A percentile compares a stretch with the other conserved stretches of the same genome.
Conservation (phyloP, 53 echinoderm and acorn worm genomes). For the Astropecten irregularis region DNA sequence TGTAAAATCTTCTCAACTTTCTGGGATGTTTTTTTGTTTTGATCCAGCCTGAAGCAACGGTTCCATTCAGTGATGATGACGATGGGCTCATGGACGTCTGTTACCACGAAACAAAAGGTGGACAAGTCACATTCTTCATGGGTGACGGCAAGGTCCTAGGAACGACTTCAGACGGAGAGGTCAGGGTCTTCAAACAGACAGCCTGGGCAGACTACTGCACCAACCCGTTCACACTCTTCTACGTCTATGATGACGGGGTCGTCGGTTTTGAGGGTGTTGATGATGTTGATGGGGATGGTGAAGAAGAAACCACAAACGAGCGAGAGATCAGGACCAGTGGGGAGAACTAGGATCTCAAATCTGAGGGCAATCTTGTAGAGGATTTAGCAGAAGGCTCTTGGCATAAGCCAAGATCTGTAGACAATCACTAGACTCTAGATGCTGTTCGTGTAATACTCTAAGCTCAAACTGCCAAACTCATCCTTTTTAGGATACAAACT, state of each 20-base stretch:
- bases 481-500: no score
- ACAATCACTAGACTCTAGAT: no score
- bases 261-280: no score
- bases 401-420: no score
- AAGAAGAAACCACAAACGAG: neutral
- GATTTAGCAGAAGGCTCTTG: neutral
- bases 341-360: no score
- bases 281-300: no score
- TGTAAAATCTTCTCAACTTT: neutral
- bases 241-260: neutral
- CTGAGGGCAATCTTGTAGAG: neutral
- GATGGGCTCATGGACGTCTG: neutral
- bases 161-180: neutral
- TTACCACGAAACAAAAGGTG: neutral
- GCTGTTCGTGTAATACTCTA: no score
- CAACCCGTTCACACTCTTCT: constrained; percentile 20
- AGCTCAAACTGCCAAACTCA: no score
- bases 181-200: neutral
- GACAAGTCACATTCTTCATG: neutral
- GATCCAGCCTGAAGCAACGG: neutral
- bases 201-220: neutral
- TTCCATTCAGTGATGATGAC: neutral
- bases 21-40: neutral
- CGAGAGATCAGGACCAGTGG: no score
- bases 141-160: neutral